Conservation (phyloP, 1,140 invertebrate species). For the Philaenus spumarius region DNA sequence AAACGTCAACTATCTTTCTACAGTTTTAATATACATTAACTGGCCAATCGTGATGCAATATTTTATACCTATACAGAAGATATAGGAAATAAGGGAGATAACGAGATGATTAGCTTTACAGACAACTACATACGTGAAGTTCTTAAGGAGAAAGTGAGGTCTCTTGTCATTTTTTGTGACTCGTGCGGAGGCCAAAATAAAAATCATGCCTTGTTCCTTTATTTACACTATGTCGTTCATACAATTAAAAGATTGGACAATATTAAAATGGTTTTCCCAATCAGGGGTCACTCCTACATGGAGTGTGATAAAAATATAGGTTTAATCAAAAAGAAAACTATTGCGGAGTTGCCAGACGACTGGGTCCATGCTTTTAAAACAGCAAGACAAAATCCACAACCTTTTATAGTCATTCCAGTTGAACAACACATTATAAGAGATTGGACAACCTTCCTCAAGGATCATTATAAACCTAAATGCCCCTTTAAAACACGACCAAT, state of each 20-base stretch:
- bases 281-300: conserved; percentile 21
- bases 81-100: conserved; percentile 16
- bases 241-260: conserved; percentile 10
- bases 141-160: not conserved
- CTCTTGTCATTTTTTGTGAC: conserved; percentile 1
- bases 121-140: not conserved
- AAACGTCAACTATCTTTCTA: conserved; percentile 21
- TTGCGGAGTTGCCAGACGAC: conserved; percentile 13
- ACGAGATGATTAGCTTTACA: conserved; percentile 6
- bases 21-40: conserved; percentile 24
- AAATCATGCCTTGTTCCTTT: conserved; percentile 11
- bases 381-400: conserved; percentile 11
- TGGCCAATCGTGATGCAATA: conserved; percentile 9
- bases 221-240: conserved; percentile 24
- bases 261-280: conserved; percentile 18
- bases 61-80: conserved; percentile 26
- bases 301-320: conserved; percentile 21
- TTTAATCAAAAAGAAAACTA: conserved; percentile 18
- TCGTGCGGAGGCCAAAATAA: conserved; percentile 7
- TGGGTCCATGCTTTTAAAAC: conserved; percentile 8
- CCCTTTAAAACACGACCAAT: conserved; percentile 12
- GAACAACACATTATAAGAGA: conserved; percentile 1
- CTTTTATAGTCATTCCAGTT: conserved; percentile 10
- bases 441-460: conserved; percentile 11
- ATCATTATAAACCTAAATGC: conserved; percentile 1